Conservation (phyloP, 2,888 invertebrate genomes). For the Tetranychus truncatus region DNA sequence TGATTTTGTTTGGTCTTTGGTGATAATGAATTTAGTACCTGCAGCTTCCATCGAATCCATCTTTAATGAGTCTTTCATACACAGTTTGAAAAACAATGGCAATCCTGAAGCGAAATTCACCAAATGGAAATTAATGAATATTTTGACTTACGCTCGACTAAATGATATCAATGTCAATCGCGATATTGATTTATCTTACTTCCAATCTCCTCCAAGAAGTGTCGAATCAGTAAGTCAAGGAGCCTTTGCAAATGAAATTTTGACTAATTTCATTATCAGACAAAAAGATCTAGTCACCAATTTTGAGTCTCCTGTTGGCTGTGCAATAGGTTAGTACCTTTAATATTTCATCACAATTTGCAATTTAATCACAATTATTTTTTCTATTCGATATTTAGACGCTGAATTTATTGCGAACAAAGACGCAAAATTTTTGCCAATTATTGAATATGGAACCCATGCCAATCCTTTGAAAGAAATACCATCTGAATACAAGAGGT, state of each 20-base stretch:
- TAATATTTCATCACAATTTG: not conserved
- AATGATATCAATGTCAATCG: slow-evolving; percentile 4
- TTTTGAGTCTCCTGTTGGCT: slow-evolving; percentile 16
- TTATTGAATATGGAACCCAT: not conserved
- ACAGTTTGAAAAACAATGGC: not conserved
- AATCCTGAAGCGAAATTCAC: not conserved
- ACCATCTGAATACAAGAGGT: not conserved
- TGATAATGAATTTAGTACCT: slow-evolving; percentile 12
- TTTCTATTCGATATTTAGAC: not conserved
- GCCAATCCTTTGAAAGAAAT: not conserved
- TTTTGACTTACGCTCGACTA: slow-evolving; percentile 12
- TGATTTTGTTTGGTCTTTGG: slow-evolving; percentile 18
- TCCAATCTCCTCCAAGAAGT: not conserved
- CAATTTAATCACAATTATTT: not conserved
- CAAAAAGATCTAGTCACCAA: slow-evolving; percentile 7
- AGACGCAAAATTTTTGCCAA: not conserved
- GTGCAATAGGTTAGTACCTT: slow-evolving; percentile 15
- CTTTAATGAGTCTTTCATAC: slow-evolving; percentile 9
- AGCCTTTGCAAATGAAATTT: slow-evolving; percentile 8
- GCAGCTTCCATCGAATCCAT: slow-evolving; percentile 10
- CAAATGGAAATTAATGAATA: slow-evolving; percentile 11
- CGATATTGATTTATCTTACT: not conserved
- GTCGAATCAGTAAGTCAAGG: not conserved
- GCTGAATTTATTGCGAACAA: slow-evolving; percentile 5
- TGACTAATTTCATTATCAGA: slow-evolving; percentile 5